These are phyloP conservation scores for Vollenhovia emeryi DNA, from an alignment of 1,140 invertebrate species.

Conservation along the genomic window DNA sequence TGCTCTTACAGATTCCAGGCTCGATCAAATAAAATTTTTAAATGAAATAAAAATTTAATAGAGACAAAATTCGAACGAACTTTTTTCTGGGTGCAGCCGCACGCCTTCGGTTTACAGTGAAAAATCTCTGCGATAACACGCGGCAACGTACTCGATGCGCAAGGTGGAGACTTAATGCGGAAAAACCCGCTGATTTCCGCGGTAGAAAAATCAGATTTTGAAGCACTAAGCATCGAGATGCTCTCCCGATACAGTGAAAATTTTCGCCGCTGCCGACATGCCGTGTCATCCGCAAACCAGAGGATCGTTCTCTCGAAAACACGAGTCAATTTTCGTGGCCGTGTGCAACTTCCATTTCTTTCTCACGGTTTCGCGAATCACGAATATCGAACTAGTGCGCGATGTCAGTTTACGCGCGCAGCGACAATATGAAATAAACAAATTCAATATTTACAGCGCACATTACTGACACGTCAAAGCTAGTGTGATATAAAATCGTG, in stretches of 20 bases:
- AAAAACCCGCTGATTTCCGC: slow-evolving; percentile 4
- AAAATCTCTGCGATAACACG: not conserved
- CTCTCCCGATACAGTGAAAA: slow-evolving; percentile 21
- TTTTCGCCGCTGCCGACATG: slow-evolving; percentile 8
- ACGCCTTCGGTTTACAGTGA: too few species aligned
- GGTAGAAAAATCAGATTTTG: slow-evolving; percentile 8
- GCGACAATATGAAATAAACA: slow-evolving; percentile 13
- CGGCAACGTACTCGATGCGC: too few species aligned
- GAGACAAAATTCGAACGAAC: too few species aligned
- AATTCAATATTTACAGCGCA: not conserved
- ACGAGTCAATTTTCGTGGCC: not conserved
- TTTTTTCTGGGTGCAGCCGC: too few species aligned
- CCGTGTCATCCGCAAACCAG: slow-evolving; percentile 15
- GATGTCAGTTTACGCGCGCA: not conserved
- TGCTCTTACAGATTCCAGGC: too few species aligned
- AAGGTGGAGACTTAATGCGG: not conserved
- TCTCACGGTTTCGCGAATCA: not conserved
- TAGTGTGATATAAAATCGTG: not conserved
- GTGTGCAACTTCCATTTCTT: slow-evolving; percentile 7
- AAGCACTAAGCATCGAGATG: not conserved
- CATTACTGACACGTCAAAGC: not conserved
- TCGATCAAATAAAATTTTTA: too few species aligned
- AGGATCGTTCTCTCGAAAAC: slow-evolving; percentile 23
- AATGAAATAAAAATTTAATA: too few species aligned
- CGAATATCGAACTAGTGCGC: not conserved